Evolutionary conservation across 2,888 invertebrate species (phyloP).

Genomic region (Agrilus cyanescens): DNA sequence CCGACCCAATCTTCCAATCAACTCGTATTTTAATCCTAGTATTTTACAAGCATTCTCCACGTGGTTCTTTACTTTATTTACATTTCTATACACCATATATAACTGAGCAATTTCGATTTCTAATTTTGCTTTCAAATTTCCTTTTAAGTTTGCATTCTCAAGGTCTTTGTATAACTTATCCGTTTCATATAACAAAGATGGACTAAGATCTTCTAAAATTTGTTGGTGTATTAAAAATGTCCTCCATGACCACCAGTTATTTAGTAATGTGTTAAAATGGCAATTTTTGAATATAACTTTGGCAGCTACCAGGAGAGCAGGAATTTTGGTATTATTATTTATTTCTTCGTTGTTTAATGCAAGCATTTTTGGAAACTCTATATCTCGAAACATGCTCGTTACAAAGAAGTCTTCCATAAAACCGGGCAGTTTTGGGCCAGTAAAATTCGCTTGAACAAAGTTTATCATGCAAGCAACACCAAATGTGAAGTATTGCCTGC

Average conservation of each 20-base stretch:
- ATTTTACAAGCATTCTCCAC: conserved; percentile 50
- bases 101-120: conserved; percentile 51
- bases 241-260: conserved; percentile 65
- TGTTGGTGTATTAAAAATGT: conserved; percentile 62
- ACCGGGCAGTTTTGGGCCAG: conserved; percentile 49
- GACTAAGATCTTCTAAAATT: conserved; percentile 63
- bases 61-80: conserved; percentile 56
- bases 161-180: conserved; percentile 35
- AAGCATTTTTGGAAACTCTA: conserved; percentile 36
- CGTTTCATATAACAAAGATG: conserved; percentile 48
- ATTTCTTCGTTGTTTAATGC: conserved; percentile 55
- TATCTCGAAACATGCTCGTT: conserved; percentile 34
- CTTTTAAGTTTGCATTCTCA: conserved; percentile 26
- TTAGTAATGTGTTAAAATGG: conserved; percentile 28
- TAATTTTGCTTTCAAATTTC: conserved; percentile 33
- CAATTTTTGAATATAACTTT: conserved; percentile 33
- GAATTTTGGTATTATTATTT: conserved; percentile 48
- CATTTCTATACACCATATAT: conserved; percentile 61
- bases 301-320: conserved; percentile 37
- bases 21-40: conserved; percentile 53
- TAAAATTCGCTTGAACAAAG: conserved; percentile 76
- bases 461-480: conserved; percentile 55
- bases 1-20: conserved; percentile 73
- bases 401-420: conserved; percentile 29
- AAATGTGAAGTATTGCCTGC: conserved; percentile 37